A percentile compares a stretch with the other conserved stretches of the same genome.
Evolutionary conservation across 2,797 vertebrate genomes (phyloP).

Genomic region (Ataeniobius toweri): DNA sequence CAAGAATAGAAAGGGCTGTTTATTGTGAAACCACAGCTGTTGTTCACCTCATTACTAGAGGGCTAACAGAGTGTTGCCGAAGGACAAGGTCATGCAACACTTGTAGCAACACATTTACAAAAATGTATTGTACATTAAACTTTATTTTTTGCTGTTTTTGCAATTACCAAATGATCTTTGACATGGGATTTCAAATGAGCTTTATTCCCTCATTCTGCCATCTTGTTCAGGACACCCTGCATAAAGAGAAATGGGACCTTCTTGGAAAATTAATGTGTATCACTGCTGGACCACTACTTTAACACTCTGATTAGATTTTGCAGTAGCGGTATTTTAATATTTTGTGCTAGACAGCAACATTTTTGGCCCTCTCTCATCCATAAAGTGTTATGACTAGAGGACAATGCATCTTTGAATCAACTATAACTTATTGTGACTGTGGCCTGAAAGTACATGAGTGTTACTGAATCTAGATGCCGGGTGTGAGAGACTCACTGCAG

Average conservation of each 20-base stretch:
- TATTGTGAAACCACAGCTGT: neutral
- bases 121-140: neutral
- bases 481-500: slow-evolving; percentile 89
- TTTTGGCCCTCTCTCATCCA: neutral
- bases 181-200: neutral
- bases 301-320: slow-evolving; percentile 12
- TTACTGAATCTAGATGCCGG: neutral
- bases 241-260: neutral
- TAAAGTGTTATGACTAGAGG: slow-evolving; percentile 24
- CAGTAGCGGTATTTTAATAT: neutral
- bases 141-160: neutral
- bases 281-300: neutral
- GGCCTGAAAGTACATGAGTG: neutral
- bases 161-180: neutral
- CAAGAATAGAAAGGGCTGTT: neutral
- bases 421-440: slow-evolving; percentile 20
- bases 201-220: neutral
- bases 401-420: slow-evolving; percentile 16
- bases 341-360: neutral
- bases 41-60: neutral
- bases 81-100: neutral
- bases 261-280: neutral
- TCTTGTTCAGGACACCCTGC: neutral
- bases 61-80: neutral
- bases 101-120: neutral